Evolutionary conservation across 2,888 invertebrate genomes (phyloP), one percentile per base, ranked within the genome.

Genomic region (Baccha elongata): DNA sequence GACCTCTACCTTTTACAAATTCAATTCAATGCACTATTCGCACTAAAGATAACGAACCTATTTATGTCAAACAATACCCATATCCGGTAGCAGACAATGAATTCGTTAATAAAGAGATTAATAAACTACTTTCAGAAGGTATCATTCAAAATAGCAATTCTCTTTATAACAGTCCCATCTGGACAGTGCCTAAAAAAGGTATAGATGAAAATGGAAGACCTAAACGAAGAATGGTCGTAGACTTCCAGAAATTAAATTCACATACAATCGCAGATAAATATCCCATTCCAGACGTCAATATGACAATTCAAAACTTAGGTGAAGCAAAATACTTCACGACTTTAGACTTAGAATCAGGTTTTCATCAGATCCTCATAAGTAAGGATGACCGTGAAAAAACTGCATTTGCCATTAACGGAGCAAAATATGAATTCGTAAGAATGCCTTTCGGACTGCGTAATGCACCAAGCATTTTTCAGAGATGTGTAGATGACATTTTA

Each of bases 1-100:
- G 19, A 44, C 44, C 44, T 44, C 13, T 44, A 44, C 44, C 44
- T 19, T 44, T 44, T 8, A 44, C 44, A 8, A 44, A 44, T 11
- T 19, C 44, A 19, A 19, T 44, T 10, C 44, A 44, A 44, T 19
- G 19, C 3, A 44, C 44, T 11, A 48, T 48, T 3, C 46, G 62
- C 3, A 64, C 62, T 1, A 35, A 48, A 46, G 37, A 46, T 23
- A 48, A 44, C n/a, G 19, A 62, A 32, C 29, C 46, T 6, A 26
- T 58, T 40, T 62, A 46, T 46, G 44, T 46, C 29, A 62, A 62
- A n/a, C n/a, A n/a, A n/a, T n/a, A n/a, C n/a, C n/a, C n/a, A n/a
- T n/a, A n/a, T n/a, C n/a, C n/a, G n/a, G 23, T 58, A 40, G 58
- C 21, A n/a, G 40, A 15, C 5, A 21, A 40, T 21, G 58, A 42